These are phyloP conservation scores for Petrocephalus sullivani DNA, from an alignment of 2,797 vertebrate genomes.

Conservation along the genomic window DNA sequence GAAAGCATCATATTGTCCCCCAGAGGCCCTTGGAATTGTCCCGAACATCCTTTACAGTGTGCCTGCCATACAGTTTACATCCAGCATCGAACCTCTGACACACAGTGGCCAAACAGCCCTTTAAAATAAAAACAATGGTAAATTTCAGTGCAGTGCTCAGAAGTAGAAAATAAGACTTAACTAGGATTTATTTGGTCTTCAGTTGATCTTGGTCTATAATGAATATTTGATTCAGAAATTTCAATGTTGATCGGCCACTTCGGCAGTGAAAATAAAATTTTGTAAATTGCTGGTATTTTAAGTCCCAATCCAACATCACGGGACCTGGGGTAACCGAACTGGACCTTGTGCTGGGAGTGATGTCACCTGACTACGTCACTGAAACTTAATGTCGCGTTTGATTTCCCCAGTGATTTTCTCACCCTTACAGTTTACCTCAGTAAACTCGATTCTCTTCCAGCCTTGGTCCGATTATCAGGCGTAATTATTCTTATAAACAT, in stretches of 20 bases:
- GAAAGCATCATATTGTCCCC: too few species aligned
- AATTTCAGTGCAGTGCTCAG: background rate
- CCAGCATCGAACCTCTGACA: background rate
- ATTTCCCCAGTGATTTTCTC: background rate
- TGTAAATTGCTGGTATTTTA: background rate
- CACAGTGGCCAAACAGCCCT: background rate
- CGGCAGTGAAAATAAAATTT: background rate
- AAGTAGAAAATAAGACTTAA: background rate
- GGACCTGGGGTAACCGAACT: background rate
- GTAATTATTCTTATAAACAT: background rate
- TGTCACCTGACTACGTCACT: background rate
- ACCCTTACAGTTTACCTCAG: background rate
- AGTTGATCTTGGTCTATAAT: background rate
- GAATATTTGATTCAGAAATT: background rate
- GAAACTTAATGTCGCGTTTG: background rate
- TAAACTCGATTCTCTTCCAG: background rate
- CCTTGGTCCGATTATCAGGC: background rate
- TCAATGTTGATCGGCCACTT: background rate
- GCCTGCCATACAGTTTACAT: background rate
- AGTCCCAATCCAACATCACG: background rate
- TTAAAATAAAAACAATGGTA: background rate
- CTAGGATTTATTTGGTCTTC: background rate
- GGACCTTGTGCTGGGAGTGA: background rate
- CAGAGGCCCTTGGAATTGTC: too few species aligned
- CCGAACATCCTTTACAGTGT: too few species aligned